Evolutionary conservation across 2,113 vertebrate species (phyloP), one percentile per base, ranked within the genome.

Genomic region (Leuciscus idus): DNA sequence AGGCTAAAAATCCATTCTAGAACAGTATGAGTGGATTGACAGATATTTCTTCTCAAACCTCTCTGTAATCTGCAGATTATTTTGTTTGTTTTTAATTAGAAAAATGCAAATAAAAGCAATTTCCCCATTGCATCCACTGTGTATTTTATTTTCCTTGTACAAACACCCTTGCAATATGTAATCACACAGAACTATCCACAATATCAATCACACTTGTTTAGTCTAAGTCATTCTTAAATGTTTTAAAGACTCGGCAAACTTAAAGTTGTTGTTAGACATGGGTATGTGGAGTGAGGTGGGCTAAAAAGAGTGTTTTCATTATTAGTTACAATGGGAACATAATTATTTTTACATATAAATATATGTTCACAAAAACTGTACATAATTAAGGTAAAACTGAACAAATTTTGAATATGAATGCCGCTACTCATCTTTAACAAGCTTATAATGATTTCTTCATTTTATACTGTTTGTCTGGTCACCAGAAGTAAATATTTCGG

Each of bases 51-150:
- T n/a, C 2, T 26, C 9, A 21, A 72, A 39, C 66, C 8, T 4
- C 3, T 72, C 8, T 23, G 36, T 23, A 50, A 26, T 75, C 33
- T 15, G 39, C 23, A 75, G 6, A 50, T 50, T 48, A 50, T 50
- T 28, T 11, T 23, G 55, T 43, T 72, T 70, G 39, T 23, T 39
- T 21, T 72, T 10, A 4, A 72, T 23, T 72, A 39, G 5, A 46
- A 48, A 74, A 50, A 75, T 50, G 43, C 73, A 26, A 75, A 75
- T 75, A 75, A 28, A 75, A 28, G 73, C 43, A 75, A n/a, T 43
- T 12, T 23, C 9, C 19, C 4, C 68, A 39, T 33, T 36, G 30
- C 10, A 46, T 46, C 21, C 36, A 43, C 39, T 15, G 39, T 74
- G 11, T 26, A 74, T 46, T 48, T n/a, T 15, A 0, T 46, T 26